phyloP scores from a whole-genome alignment of 2,888 invertebrate genomes.

The Drosophila demipolita region DNA sequence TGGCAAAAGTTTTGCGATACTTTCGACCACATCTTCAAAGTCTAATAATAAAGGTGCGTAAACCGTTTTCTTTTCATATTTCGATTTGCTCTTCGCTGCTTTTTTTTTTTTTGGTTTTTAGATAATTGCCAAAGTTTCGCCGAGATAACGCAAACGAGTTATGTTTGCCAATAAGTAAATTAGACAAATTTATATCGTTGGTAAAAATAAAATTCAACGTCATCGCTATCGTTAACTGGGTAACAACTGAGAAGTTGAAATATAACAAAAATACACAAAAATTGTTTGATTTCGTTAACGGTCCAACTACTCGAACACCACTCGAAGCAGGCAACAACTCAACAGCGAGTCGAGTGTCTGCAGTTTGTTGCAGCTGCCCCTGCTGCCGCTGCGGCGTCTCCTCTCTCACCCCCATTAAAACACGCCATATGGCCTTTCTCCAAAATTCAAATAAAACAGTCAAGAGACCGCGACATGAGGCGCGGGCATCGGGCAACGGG shows the following conservation, averaged over 20 bases:
- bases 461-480: constrained; percentile 59
- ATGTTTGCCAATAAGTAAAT: constrained; percentile 62
- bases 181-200: constrained; percentile 49
- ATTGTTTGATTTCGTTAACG: constrained; percentile 39
- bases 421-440: constrained; percentile 75
- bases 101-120: constrained; percentile 3
- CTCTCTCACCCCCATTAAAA: constrained; percentile 19
- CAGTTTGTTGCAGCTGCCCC: constrained; percentile 17
- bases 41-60: constrained; percentile 42
- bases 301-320: constrained; percentile 50
- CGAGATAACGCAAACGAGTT: constrained; percentile 61
- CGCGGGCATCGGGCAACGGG: constrained; percentile 17
- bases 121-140: constrained; percentile 50
- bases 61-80: constrained; percentile 31
- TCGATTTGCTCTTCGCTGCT: constrained; percentile 5
- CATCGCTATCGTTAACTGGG: constrained; percentile 55
- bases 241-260: constrained; percentile 9
- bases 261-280: background rate
- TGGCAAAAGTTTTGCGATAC: background rate
- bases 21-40: constrained; percentile 24
- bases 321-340: constrained; percentile 51
- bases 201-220: constrained; percentile 62
- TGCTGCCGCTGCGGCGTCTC: constrained; percentile 35
- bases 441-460: constrained; percentile 78
- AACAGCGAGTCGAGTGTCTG: constrained; percentile 53